A percentile compares a stretch with the other conserved stretches of the same genome.
Evolutionary conservation across 2,113 vertebrate genomes (phyloP).

Genomic region (Mystacornis crossleyi): DNA sequence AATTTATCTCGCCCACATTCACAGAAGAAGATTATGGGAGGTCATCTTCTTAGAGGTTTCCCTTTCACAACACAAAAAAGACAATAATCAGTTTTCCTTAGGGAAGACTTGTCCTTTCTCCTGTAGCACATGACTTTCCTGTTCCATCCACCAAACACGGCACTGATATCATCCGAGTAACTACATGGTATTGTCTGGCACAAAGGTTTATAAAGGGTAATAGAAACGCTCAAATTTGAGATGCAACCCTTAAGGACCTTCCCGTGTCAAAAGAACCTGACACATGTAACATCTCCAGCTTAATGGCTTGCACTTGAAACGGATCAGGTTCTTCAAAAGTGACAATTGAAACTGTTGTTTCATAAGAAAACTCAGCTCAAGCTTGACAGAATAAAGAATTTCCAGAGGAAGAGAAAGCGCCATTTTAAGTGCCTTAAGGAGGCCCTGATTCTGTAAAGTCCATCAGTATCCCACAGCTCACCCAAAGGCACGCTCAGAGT

Average conservation of each 20-base stretch:
- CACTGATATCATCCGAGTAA: neutral
- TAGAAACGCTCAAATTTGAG: neutral
- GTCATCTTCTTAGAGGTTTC: slow-evolving; percentile 13
- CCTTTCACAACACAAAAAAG: neutral
- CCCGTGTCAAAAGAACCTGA: neutral
- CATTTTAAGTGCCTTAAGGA: neutral
- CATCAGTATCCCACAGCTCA: neutral
- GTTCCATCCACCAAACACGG: neutral
- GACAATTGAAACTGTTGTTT: neutral
- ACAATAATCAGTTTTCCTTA: neutral
- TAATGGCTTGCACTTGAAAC: neutral
- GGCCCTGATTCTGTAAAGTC: neutral
- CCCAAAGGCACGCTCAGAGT: neutral
- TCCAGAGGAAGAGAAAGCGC: neutral
- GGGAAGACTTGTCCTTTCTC: neutral
- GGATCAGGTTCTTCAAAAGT: neutral
- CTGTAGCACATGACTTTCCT: neutral
- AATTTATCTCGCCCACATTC: slow-evolving; percentile 10
- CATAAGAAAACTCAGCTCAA: neutral
- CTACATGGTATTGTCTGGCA: neutral
- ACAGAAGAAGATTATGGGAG: neutral
- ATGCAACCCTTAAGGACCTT: neutral
- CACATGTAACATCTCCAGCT: neutral
- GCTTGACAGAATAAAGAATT: neutral
- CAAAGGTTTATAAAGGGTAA: neutral